These are phyloP conservation scores for Radopholus similis DNA, from an alignment of 1,140 invertebrate genomes.

Conservation along the genomic window DNA sequence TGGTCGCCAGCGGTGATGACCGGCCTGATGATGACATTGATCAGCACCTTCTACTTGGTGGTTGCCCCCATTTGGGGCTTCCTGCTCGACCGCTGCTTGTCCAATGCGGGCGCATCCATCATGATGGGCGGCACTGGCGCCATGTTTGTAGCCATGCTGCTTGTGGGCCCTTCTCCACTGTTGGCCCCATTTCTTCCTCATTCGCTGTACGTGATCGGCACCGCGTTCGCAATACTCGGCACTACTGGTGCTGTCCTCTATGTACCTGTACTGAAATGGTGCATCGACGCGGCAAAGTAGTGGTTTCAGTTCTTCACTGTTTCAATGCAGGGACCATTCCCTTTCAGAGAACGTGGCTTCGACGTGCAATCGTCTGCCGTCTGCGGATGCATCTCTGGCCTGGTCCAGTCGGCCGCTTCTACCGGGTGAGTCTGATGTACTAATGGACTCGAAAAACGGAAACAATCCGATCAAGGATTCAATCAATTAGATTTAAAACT, in stretches of 20 bases:
- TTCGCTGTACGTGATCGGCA: background rate
- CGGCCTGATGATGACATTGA: background rate
- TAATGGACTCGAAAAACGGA: too few species aligned
- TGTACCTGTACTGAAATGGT: constrained; percentile 17
- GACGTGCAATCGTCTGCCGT: background rate
- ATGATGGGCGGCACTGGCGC: background rate
- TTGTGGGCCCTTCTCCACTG: constrained; percentile 4
- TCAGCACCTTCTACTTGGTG: background rate
- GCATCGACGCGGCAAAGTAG: constrained; percentile 11
- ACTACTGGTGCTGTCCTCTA: background rate
- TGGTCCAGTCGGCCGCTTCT: background rate
- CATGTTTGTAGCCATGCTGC: background rate
- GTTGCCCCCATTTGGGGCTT: background rate
- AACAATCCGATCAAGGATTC: too few species aligned
- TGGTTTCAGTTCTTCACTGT: too few species aligned
- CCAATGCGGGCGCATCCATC: background rate
- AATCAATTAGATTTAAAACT: too few species aligned
- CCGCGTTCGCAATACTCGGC: constrained; percentile 4
- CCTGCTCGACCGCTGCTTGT: background rate
- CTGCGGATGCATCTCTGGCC: constrained; percentile 2
- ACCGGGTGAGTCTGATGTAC: background rate
- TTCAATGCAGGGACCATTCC: too few species aligned
- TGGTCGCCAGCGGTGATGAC: background rate
- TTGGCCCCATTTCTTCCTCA: too few species aligned
- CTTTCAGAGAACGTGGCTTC: too few species aligned